Percentiles rank a stretch among this genome's conserved stretches.
These are phyloP conservation scores for Metaphire vulgaris DNA, from an alignment of 1,140 invertebrate genomes.

Conservation along the genomic window DNA sequence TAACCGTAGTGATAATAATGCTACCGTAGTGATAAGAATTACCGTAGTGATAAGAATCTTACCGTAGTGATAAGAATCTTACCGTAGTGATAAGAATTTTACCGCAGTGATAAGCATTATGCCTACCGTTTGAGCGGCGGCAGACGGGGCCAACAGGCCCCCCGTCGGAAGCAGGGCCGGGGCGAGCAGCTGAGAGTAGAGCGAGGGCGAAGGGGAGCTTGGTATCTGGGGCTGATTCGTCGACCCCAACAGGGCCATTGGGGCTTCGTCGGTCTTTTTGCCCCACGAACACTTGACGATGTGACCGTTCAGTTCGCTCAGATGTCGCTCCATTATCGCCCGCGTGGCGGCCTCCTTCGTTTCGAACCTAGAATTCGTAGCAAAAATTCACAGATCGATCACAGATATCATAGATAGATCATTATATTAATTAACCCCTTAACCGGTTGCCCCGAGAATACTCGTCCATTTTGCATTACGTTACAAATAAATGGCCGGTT, in stretches of 20 bases:
- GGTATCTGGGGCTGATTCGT: no score
- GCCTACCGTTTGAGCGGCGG: background rate
- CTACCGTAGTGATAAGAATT: background rate
- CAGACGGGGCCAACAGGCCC: slow-evolving; percentile 37
- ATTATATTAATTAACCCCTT: no score
- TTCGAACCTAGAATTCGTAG: slow-evolving; percentile 46
- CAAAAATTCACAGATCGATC: no score
- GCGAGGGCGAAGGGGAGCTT: slow-evolving; percentile 24
- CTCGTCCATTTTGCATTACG: no score
- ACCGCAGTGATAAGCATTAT: background rate
- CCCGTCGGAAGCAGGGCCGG: slow-evolving; percentile 42
- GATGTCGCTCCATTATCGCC: slow-evolving; percentile 94
- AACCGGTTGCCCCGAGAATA: no score
- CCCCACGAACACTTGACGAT: slow-evolving; percentile 98
- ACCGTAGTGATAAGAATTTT: background rate
- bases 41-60: background rate
- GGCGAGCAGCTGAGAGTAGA: slow-evolving; percentile 36
- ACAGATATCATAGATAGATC: no score
- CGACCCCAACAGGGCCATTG: background rate
- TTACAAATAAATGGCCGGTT: no score
- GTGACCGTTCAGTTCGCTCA: slow-evolving; percentile 91
- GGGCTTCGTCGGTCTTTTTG: slow-evolving; percentile 54
- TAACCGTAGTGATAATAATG: background rate
- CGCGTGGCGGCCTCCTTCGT: slow-evolving; percentile 95
- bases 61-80: background rate